Base-by-base conservation (phyloP, 2,888 invertebrate species). In the Rhagonycha fulva region DNA sequence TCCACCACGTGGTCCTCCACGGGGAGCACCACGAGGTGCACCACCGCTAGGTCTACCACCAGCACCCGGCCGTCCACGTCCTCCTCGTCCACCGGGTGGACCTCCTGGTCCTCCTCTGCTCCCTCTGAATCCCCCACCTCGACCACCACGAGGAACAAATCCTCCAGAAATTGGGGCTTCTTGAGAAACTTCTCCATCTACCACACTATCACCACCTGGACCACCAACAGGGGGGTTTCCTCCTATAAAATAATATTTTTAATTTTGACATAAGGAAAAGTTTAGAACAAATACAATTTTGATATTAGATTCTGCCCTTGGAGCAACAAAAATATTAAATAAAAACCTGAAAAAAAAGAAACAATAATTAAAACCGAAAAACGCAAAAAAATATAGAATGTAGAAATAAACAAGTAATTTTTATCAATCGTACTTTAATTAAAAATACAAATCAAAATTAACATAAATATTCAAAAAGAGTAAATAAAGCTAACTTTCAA, bases 11-110 rank as follows among this genome's bases (percentile, higher is more conserved):
- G 76, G 74, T 24, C 74, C 75, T 14, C 78, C 79, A 10, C 78
- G 78, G 0, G 47, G 70, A 7, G 74, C 72, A 9, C 70, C 70
- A 12, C 73, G 61, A 19, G 24, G 28, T 30, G 70, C 75, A 19
- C 75, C 63, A 23, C 72, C 75, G 63, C 84, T 83, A 12, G 83
- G 83, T 10, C 85, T 84, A 12, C 84, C 82, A 24, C 78, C 80
- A 24, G 81, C 82, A 1, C 82, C 82, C 11, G 75, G 74, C 30
- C 74, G 74, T 14, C 77, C 75, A 14, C 75, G 47, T 70, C 70
- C 71, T 4, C 75, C 75, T 23, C 75, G 47, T 12, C 71, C 72
- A 62, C 83, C 84, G 10, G 82, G 83, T 9, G 84, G 84, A n/a
- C 83, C 82, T 24, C 78, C 80, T 47, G 81, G 82, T 3, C 82